Conservation (phyloP, 2,888 invertebrate species). For the Trissolcus brochymenae region DNA sequence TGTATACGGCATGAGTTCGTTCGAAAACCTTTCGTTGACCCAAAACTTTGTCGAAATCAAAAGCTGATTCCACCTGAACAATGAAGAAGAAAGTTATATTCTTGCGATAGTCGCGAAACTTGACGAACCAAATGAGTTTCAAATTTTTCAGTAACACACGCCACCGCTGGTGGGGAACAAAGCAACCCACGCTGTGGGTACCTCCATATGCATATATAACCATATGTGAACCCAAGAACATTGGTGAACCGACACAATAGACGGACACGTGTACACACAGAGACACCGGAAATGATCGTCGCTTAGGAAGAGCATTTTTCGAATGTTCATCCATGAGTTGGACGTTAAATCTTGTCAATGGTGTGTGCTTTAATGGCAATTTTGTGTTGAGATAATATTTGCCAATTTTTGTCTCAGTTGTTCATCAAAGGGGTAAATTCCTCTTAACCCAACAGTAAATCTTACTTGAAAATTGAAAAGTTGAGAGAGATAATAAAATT, state of each 20-base stretch:
- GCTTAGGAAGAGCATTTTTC: conserved; percentile 50
- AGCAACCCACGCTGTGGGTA: conserved; percentile 69
- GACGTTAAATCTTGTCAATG: too few relatives aligned
- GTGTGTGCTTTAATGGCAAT: conserved; percentile 33
- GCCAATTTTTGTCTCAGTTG: neutral
- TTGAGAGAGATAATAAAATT: too few relatives aligned
- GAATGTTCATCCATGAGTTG: conserved; percentile 12
- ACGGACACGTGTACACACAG: conserved; percentile 42
- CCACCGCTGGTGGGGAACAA: conserved; percentile 65
- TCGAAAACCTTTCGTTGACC: too few relatives aligned
- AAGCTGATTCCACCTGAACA: conserved; percentile 15
- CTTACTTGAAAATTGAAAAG: too few relatives aligned
- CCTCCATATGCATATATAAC: conserved; percentile 62
- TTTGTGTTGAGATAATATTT: conserved; percentile 18
- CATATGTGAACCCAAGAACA: conserved; percentile 65
- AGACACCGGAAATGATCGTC: conserved; percentile 58
- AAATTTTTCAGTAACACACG: conserved; percentile 54
- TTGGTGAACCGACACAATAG: conserved; percentile 60
- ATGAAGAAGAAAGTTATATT: conserved; percentile 26
- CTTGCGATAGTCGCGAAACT: conserved; percentile 21
- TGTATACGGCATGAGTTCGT: too few relatives aligned
- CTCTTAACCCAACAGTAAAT: too few relatives aligned
- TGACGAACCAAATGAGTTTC: conserved; percentile 44
- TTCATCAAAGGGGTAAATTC: too few relatives aligned
- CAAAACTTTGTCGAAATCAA: conserved; percentile 14